Percentiles rank a stretch among this genome's conserved stretches.
Evolutionary conservation across 1,140 invertebrate genomes (phyloP).

Genomic region (Bombyx mandarina): DNA sequence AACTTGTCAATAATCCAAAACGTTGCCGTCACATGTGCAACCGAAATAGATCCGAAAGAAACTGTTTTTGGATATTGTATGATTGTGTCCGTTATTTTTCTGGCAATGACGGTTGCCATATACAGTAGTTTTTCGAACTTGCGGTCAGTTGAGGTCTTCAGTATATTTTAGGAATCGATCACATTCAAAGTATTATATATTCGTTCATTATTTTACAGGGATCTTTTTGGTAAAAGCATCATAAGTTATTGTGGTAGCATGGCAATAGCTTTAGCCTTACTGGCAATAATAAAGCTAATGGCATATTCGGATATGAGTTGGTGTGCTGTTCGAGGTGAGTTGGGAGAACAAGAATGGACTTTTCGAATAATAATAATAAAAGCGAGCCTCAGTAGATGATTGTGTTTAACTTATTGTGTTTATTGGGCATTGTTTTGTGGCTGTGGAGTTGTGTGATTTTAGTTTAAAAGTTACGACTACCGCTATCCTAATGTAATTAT

Average conservation of each 20-base stretch:
- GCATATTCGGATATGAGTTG: slow-evolving; percentile 29
- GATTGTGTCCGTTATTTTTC: too few species aligned
- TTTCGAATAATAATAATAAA: not conserved
- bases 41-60: too few species aligned
- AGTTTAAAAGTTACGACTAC: not conserved
- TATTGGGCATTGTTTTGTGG: not conserved
- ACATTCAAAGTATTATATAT: too few species aligned
- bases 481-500: not conserved
- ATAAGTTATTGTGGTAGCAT: slow-evolving; percentile 40
- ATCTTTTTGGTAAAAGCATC: slow-evolving; percentile 49
- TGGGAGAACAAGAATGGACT: too few species aligned
- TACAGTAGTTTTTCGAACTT: too few species aligned
- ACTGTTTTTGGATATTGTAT: too few species aligned
- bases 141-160: too few species aligned
- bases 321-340: slow-evolving; percentile 43
- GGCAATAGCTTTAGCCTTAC: slow-evolving; percentile 27
- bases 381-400: not conserved
- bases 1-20: too few species aligned
- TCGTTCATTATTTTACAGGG: slow-evolving; percentile 26
- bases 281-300: slow-evolving; percentile 32
- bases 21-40: too few species aligned
- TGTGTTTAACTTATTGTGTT: too few species aligned
- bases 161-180: too few species aligned
- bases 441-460: not conserved
- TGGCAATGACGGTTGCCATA: too few species aligned